phyloP scores from a whole-genome alignment of 2,797 vertebrate genomes.

The Eulemur mongoz region DNA sequence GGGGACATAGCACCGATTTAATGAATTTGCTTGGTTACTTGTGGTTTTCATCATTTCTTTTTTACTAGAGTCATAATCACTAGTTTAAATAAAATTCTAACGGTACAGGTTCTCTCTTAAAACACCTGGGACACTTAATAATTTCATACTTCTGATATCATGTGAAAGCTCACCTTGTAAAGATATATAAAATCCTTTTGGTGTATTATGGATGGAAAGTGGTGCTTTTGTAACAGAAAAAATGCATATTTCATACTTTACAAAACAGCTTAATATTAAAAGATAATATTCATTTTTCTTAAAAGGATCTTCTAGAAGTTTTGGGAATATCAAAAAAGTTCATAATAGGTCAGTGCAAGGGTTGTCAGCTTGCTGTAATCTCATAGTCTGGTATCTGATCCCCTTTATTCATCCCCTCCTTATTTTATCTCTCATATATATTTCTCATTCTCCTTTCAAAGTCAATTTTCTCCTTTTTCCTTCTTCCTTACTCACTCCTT shows the following conservation, averaged over 20 bases:
- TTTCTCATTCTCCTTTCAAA: constrained; percentile 13
- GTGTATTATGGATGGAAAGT: background rate
- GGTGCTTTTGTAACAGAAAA: background rate
- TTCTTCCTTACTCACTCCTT: background rate
- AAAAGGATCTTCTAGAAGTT: background rate
- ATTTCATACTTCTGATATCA: background rate
- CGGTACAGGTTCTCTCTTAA: background rate
- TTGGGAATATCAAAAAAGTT: background rate
- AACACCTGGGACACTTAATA: background rate
- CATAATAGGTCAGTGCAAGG: background rate
- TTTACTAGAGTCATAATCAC: background rate
- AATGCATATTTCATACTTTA: constrained; percentile 22
- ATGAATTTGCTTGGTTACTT: background rate
- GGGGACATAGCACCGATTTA: background rate
- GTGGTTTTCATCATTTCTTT: background rate
- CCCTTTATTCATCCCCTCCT: background rate
- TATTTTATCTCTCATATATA: background rate
- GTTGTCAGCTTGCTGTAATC: background rate
- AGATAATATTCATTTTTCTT: background rate
- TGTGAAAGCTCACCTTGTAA: background rate
- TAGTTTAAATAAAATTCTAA: background rate
- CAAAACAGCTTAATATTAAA: background rate
- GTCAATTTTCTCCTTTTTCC: background rate
- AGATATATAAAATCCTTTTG: background rate
- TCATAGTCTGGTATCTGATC: background rate